A percentile compares a stretch with the other conserved stretches of the same genome.
These are phyloP conservation scores for Nycticebus coucang DNA, from an alignment of 2,113 vertebrate species.

Conservation along the genomic window DNA sequence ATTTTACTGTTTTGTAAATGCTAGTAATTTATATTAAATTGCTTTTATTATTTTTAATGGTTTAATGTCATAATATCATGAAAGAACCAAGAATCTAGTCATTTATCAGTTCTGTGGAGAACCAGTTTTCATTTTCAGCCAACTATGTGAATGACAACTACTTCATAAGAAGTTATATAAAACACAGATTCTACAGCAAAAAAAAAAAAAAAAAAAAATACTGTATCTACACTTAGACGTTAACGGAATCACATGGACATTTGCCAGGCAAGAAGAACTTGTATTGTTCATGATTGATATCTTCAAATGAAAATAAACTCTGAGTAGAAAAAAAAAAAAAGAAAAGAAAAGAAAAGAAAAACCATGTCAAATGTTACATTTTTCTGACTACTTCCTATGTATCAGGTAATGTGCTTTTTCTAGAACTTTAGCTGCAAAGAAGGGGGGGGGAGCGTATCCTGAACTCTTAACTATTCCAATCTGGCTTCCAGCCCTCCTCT, in stretches of 20 bases:
- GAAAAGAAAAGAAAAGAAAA: too few relatives aligned
- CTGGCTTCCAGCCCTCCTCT: neutral
- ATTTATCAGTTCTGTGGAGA: neutral
- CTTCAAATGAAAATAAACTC: slow-evolving; percentile 85
- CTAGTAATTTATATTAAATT: neutral
- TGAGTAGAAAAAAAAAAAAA: slow-evolving; percentile 71
- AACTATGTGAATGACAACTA: neutral
- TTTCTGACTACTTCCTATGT: neutral
- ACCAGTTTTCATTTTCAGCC: neutral
- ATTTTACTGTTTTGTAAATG: neutral
- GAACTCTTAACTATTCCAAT: neutral
- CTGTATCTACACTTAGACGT: slow-evolving; percentile 78
- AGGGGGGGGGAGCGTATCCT: neutral
- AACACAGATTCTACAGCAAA: neutral
- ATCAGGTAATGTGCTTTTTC: neutral
- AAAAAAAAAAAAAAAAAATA: slow-evolving; percentile 68
- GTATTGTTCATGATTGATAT: slow-evolving; percentile 84
- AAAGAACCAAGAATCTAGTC: neutral
- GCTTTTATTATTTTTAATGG: neutral
- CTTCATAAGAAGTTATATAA: neutral
- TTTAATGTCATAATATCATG: neutral
- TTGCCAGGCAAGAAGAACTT: slow-evolving; percentile 80
- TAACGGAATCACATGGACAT: slow-evolving; percentile 78
- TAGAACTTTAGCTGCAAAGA: neutral
- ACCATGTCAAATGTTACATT: neutral